Base-by-base conservation (phyloP, 1,140 invertebrate species). In the Philaenus spumarius region DNA sequence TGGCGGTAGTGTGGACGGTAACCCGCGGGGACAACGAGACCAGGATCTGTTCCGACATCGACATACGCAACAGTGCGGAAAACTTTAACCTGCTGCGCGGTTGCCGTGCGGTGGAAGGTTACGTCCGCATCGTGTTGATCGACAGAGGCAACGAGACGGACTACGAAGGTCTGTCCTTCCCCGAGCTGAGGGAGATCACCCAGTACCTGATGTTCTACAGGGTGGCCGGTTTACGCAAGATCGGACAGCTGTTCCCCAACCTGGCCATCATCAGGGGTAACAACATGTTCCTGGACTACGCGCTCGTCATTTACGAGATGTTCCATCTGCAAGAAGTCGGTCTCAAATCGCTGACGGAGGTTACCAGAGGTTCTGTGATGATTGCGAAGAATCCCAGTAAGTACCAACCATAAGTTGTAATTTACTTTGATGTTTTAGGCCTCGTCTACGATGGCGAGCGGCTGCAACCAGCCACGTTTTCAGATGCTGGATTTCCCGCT, bases 171-270 rank as follows among this genome's bases (percentile, higher is more conserved):
- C 66, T 84, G 14, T 77, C 72, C 56, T 90, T 87, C 70, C 88
- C 87, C 0, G 71, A 83, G 37, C 70, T 85, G 1, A 73, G 76
- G 37, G 78, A 93, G 74, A 79, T 86, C 62, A 81, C 80, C 2
- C 81, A 80, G 35, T 81, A 78, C 63, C 68, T 93, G 54, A 64
- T 91, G 12, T 65, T 92, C 1, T 90, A 81, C 70, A 82, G 89
- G 63, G 83, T 91, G 9, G 78, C 77, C 61, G 86, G 87, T 37
- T 73, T 98, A 11, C 77, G 75, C 20, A 88, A 86, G 48, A 73
- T 99, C 19, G 82, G 82, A 3, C 76, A 83, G 60, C 75, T 98
- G 17, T 98, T 99, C 72, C 96, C 96, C 3, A 98, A 98, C 74
- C 76, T 99, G 67, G 75, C 86, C 11, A 84, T 98, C 23, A 97